Base-by-base conservation (phyloP, 2,113 vertebrate species). In the Lampris incognitus region DNA sequence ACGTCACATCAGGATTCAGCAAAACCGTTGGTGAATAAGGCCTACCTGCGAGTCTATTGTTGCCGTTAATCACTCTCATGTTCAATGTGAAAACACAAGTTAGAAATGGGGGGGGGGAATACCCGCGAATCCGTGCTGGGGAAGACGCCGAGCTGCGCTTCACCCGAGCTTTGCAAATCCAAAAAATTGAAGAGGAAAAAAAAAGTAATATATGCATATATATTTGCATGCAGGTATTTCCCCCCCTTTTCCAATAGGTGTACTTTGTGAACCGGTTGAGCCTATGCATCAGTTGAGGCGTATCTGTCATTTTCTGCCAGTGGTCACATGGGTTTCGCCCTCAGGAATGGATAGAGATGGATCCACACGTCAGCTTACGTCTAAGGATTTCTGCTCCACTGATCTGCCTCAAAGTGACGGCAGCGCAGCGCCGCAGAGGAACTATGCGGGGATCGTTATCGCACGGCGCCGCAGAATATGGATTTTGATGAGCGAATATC, bases 341-440 rank as follows among this genome's bases (percentile, higher is more conserved):
- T 96, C 95, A 94, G 96, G 95, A 96, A 96, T 97, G 97, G 97
- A 97, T 96, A 95, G 96, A 96, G 96, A 98, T 96, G 96, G 96
- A 97, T 97, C 95, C 98, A 96, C 96, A 98, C 97, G 97, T 99
- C 97, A 99, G 97, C 97, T 95, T 89, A 97, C 95, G 97, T 97
- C 96, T 98, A 95, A 97, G 94, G 96, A 96, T 97, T 97, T 94
- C 95, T 96, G 96, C 97, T 97, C 95, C 95, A 94, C 92, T 94
- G 96, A 95, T 96, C 95, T 92, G 96, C 96, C 97, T 98, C 96
- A 97, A 97, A 97, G 96, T 94, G 96, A 94, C 95, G 96, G 97
- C 93, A 96, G 96, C 97, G 93, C 93, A 88, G 85, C 95, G 95
- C 92, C 69, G 87, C 91, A 75, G 74, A 90, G 96, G 96, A 96